These are phyloP conservation scores for Vulpes vulpes DNA, from an alignment of 2,113 vertebrate species.

Conservation along the genomic window DNA sequence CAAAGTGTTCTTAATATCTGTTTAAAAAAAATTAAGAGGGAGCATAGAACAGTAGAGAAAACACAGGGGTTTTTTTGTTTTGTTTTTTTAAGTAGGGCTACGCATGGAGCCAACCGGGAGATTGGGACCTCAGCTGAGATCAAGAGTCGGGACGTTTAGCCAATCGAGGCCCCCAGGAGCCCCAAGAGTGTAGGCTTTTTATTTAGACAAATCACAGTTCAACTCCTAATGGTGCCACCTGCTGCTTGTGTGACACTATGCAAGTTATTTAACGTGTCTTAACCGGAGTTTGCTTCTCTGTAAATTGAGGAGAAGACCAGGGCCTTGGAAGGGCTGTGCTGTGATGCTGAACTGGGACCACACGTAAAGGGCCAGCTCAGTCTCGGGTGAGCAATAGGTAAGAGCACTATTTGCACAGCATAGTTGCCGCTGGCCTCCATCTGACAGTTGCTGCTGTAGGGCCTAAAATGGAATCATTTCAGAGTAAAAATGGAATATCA, in stretches of 20 bases:
- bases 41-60: background rate
- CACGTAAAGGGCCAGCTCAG: background rate
- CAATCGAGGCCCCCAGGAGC: background rate
- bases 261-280: background rate
- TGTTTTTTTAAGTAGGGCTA: background rate
- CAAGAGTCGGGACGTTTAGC: accelerated
- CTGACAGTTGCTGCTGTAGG: background rate
- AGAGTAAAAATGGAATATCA: conserved; percentile 49
- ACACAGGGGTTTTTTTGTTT: background rate
- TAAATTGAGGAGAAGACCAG: background rate
- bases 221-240: background rate
- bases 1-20: background rate
- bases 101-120: background rate
- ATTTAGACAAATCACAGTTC: background rate
- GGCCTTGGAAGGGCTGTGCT: background rate
- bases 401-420: background rate
- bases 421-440: background rate
- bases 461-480: background rate
- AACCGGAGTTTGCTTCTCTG: background rate
- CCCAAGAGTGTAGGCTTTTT: background rate
- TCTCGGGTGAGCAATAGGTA: background rate
- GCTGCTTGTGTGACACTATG: background rate
- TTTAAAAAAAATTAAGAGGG: conserved; percentile 35
- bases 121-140: background rate
- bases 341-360: background rate